These are phyloP conservation scores for Rhodeus uyekii DNA, from an alignment of 2,797 vertebrate species.

Conservation along the genomic window DNA sequence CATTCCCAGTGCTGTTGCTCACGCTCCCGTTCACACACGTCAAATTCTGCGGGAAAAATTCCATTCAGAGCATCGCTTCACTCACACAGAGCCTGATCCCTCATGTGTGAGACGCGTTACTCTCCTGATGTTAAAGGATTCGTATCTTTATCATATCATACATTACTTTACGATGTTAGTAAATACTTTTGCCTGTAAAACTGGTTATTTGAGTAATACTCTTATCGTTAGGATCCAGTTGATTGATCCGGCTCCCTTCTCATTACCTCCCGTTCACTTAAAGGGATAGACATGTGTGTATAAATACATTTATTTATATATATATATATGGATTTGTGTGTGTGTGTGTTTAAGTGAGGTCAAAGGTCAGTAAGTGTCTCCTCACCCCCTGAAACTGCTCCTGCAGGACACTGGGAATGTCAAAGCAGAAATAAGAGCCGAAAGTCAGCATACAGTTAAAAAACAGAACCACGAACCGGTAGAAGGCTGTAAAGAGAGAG, in stretches of 20 bases:
- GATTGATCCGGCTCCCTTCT: background rate
- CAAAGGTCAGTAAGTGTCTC: conserved; percentile 11
- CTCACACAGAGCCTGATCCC: background rate
- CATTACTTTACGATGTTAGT: background rate
- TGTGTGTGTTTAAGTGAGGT: too few relatives aligned
- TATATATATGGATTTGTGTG: too few relatives aligned
- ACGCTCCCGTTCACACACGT: conserved; percentile 77
- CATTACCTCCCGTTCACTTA: too few relatives aligned
- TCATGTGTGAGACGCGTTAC: background rate
- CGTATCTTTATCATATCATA: background rate
- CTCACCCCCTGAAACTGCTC: conserved; percentile 85
- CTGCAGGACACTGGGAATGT: conserved; percentile 84
- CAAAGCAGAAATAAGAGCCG: conserved; percentile 85
- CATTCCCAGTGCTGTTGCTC: conserved; percentile 69
- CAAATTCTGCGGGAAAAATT: conserved; percentile 64
- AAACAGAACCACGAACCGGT: conserved; percentile 83
- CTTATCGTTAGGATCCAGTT: background rate
- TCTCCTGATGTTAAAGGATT: background rate
- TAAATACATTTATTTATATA: too few relatives aligned
- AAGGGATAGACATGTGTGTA: too few relatives aligned
- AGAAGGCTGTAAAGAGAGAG: conserved; percentile 67
- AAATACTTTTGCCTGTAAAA: background rate
- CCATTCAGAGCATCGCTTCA: background rate
- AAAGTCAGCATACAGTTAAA: conserved; percentile 86
- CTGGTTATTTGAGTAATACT: background rate